Conservation (phyloP, 1,140 invertebrate species). For the Aphidius ervi region DNA sequence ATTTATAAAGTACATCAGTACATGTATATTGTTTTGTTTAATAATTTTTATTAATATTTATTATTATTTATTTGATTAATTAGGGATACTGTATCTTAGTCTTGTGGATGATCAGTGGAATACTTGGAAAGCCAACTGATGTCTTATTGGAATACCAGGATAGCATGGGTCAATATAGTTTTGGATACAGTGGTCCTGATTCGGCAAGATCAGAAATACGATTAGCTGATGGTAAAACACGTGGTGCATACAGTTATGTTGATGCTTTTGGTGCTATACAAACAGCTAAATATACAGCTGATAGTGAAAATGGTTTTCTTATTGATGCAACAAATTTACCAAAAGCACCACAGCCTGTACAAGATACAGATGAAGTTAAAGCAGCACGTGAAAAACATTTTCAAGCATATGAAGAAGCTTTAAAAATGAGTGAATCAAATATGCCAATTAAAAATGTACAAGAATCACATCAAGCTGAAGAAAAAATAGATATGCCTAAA, state of each 20-base stretch:
- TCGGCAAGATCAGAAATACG: constrained; percentile 52
- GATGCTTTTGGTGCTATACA: constrained; percentile 53
- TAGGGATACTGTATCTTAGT: constrained; percentile 27
- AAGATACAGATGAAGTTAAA: constrained; percentile 42
- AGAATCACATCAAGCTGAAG: too few species aligned
- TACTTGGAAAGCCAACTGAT: constrained; percentile 18
- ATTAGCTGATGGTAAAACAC: constrained; percentile 37
- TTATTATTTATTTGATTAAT: too few species aligned
- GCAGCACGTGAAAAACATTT: constrained; percentile 39
- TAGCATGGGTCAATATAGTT: constrained; percentile 54
- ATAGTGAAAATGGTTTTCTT: constrained; percentile 50
- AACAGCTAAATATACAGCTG: constrained; percentile 42
- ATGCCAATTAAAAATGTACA: too few species aligned
- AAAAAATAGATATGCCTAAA: background rate
- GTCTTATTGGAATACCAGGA: constrained; percentile 50
- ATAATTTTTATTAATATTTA: constrained; percentile 1
- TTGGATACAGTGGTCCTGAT: constrained; percentile 52
- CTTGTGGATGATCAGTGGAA: constrained; percentile 19
- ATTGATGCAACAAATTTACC: constrained; percentile 57
- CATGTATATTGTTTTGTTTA: background rate
- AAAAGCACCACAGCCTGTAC: constrained; percentile 37
- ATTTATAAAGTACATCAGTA: background rate
- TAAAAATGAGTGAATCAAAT: constrained; percentile 18
- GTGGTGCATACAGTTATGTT: constrained; percentile 52
- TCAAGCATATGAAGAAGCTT: constrained; percentile 26